Percentiles rank a stretch among this genome's conserved stretches.
Evolutionary conservation across 2,113 vertebrate species (phyloP).

Genomic region (Vicugna pacos): DNA sequence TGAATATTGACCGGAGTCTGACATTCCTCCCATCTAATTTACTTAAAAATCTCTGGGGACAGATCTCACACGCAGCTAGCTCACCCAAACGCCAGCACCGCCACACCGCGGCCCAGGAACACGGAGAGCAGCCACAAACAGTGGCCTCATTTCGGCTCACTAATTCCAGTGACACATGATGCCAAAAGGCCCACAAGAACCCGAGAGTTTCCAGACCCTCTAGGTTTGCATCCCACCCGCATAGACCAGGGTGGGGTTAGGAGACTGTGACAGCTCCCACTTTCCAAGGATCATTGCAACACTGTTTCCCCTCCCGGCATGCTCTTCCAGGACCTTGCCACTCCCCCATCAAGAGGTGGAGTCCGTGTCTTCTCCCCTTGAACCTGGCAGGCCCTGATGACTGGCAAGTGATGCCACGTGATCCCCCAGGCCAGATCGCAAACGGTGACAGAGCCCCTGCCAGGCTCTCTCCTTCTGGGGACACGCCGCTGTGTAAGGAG

Average conservation of each 20-base stretch:
- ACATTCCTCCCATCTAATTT: not conserved
- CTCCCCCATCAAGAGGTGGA: not conserved
- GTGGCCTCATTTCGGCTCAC: not conserved
- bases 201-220: not conserved
- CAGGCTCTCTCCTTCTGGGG: not conserved
- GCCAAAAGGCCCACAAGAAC: not conserved
- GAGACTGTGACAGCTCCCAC: not conserved
- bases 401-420: not conserved
- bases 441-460: not conserved
- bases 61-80: not conserved
- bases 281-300: not conserved
- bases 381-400: not conserved
- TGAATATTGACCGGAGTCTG: not conserved
- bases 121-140: too few relatives aligned
- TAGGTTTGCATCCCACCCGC: not conserved
- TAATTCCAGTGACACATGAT: not conserved
- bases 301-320: not conserved
- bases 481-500: not conserved
- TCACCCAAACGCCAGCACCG: not conserved
- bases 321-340: not conserved
- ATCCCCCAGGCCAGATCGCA: not conserved
- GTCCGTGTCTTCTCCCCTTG: rapidly evolving
- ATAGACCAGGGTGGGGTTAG: not conserved
- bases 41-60: not conserved
- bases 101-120: not conserved